Evolutionary conservation across 1,140 invertebrate genomes (phyloP).

Genomic region (Probaryconus sp.): DNA sequence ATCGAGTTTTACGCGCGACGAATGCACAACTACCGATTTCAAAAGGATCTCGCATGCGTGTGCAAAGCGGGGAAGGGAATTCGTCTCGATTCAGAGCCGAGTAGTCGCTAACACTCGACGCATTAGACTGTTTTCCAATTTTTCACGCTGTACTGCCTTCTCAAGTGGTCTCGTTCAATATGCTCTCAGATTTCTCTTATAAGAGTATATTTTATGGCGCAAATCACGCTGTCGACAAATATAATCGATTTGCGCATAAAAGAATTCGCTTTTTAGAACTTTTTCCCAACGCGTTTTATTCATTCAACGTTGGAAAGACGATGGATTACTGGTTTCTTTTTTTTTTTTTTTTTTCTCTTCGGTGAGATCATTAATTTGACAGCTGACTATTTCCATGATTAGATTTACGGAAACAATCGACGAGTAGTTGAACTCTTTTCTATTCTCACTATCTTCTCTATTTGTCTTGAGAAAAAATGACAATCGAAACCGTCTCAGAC

Average conservation of each 20-base stretch:
- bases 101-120: conserved; percentile 16
- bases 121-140: conserved; percentile 44
- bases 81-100: conserved; percentile 10
- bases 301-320: no score
- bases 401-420: no score
- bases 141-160: conserved; percentile 16
- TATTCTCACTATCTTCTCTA: no score
- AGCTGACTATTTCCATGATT: no score
- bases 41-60: conserved; percentile 3
- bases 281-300: no score
- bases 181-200: conserved; percentile 9
- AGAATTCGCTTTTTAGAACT: no score
- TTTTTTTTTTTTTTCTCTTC: no score
- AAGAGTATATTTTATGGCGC: conserved; percentile 10
- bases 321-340: no score
- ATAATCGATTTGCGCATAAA: conserved; percentile 5
- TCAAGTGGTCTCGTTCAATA: conserved; percentile 30
- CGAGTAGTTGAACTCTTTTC: no score
- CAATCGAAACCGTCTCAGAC: conserved; percentile 25
- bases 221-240: conserved; percentile 2
- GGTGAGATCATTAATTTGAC: no score
- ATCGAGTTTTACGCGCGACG: conserved; percentile 48
- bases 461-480: conserved; percentile 13
- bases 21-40: conserved; percentile 45
- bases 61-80: conserved; percentile 1